Evolutionary conservation across 1,140 invertebrate species (phyloP).

Genomic region (Hylyphantes graminicola): DNA sequence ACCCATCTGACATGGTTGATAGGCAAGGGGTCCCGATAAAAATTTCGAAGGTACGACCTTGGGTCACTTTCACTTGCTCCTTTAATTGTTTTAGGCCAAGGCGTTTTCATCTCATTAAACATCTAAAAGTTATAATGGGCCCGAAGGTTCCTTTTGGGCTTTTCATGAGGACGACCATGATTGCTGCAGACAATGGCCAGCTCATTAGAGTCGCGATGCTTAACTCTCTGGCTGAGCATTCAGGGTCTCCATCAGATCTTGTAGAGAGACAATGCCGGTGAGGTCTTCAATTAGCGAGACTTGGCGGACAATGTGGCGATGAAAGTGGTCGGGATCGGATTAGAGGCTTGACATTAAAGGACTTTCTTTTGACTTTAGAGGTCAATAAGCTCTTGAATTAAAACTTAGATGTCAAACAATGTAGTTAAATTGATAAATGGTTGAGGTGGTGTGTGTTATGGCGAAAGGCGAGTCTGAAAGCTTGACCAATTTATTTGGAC

Average conservation of each 20-base stretch:
- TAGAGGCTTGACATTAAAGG: neutral
- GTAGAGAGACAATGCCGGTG: neutral
- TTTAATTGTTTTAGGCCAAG: slow-evolving; percentile 57
- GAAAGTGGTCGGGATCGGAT: slow-evolving; percentile 10
- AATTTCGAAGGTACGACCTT: slow-evolving; percentile 24
- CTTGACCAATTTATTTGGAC: too few relatives aligned
- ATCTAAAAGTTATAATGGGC: slow-evolving; percentile 34
- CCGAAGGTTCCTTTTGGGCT: slow-evolving; percentile 19
- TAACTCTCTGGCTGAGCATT: slow-evolving; percentile 13
- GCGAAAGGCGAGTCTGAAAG: too few relatives aligned
- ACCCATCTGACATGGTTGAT: too few relatives aligned
- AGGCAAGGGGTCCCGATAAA: too few relatives aligned
- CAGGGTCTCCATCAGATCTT: neutral
- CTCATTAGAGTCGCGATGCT: slow-evolving; percentile 31
- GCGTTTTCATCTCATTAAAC: slow-evolving; percentile 50
- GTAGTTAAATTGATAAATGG: neutral
- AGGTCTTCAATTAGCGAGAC: slow-evolving; percentile 34
- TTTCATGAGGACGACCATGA: slow-evolving; percentile 16
- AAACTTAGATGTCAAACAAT: neutral
- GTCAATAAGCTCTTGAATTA: neutral
- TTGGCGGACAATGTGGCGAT: slow-evolving; percentile 14
- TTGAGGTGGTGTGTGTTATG: too few relatives aligned
- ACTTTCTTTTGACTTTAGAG: neutral
- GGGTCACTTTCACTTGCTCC: slow-evolving; percentile 45
- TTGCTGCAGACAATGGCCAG: slow-evolving; percentile 29